Evolutionary conservation across 2,888 invertebrate genomes (phyloP).

Genomic region (Meliscaeva auricollis): DNA sequence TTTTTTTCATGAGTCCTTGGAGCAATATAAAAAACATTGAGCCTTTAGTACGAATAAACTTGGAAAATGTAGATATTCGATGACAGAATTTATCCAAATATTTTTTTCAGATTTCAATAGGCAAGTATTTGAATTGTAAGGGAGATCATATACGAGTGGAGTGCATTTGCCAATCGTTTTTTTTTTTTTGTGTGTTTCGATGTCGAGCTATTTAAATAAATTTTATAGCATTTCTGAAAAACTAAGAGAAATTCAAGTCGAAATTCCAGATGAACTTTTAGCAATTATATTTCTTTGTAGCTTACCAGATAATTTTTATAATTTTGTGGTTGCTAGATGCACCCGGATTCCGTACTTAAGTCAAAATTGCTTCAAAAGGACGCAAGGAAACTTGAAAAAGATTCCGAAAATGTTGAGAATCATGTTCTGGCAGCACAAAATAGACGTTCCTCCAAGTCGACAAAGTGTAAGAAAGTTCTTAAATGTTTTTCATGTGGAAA

Average conservation of each 20-base stretch:
- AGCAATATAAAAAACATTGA: too few relatives aligned
- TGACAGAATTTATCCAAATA: too few relatives aligned
- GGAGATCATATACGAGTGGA: too few relatives aligned
- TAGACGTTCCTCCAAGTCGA: not conserved
- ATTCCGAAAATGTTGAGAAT: not conserved
- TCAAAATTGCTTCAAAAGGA: not conserved
- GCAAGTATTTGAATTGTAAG: too few relatives aligned
- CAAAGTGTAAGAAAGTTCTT: not conserved
- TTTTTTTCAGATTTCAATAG: too few relatives aligned
- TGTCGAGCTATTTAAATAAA: not conserved
- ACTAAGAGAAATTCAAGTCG: not conserved
- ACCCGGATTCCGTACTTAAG: not conserved
- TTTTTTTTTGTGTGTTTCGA: too few relatives aligned
- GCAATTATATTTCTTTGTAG: conserved; percentile 3
- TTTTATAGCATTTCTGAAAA: conserved; percentile 1
- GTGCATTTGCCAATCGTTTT: too few relatives aligned
- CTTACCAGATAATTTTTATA: not conserved
- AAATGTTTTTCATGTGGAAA: conserved; percentile 10
- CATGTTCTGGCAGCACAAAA: not conserved
- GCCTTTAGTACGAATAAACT: too few relatives aligned
- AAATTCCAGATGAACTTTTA: not conserved
- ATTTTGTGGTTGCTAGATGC: not conserved
- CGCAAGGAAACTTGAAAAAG: not conserved
- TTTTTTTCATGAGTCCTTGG: not conserved
- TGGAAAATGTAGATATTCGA: too few relatives aligned